Evolutionary conservation across 2,888 invertebrate genomes (phyloP).

Genomic region (Nasonovia ribisnigri): DNA sequence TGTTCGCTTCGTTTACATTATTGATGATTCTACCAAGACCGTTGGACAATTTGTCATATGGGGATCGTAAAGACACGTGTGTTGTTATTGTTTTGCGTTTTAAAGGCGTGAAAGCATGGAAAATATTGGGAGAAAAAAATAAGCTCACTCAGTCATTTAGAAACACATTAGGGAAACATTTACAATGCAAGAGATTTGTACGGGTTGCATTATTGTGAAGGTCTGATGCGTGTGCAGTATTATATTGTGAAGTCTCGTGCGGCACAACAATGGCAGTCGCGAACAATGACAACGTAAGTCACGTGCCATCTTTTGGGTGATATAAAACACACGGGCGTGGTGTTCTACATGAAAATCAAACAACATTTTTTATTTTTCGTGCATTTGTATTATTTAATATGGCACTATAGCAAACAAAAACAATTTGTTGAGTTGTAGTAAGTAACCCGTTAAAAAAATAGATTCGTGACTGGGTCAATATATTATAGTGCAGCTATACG

Average conservation of each 20-base stretch:
- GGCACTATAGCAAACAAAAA: slow-evolving; percentile 12
- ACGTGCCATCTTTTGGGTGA: slow-evolving; percentile 62
- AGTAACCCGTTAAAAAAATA: neutral
- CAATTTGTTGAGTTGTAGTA: slow-evolving; percentile 3
- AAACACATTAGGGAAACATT: slow-evolving; percentile 56
- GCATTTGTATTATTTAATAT: neutral
- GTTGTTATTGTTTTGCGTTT: slow-evolving; percentile 55
- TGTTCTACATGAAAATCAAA: slow-evolving; percentile 36
- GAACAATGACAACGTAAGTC: slow-evolving; percentile 63
- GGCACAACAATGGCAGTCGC: slow-evolving; percentile 30
- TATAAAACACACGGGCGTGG: slow-evolving; percentile 28
- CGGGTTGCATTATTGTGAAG: slow-evolving; percentile 21
- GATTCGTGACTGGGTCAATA: neutral
- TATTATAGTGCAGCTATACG: neutral
- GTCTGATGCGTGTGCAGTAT: slow-evolving; percentile 12
- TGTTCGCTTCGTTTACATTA: neutral
- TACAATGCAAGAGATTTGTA: slow-evolving; percentile 48
- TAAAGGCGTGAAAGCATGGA: slow-evolving; percentile 46
- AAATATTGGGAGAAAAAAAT: slow-evolving; percentile 34
- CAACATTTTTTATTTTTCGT: neutral
- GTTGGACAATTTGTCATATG: slow-evolving; percentile 49
- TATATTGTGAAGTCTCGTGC: slow-evolving; percentile 49
- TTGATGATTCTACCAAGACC: slow-evolving; percentile 43
- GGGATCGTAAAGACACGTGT: slow-evolving; percentile 42
- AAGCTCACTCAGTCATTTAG: slow-evolving; percentile 58